Conservation (phyloP, 2,113 vertebrate species). For the Phycodurus eques region DNA sequence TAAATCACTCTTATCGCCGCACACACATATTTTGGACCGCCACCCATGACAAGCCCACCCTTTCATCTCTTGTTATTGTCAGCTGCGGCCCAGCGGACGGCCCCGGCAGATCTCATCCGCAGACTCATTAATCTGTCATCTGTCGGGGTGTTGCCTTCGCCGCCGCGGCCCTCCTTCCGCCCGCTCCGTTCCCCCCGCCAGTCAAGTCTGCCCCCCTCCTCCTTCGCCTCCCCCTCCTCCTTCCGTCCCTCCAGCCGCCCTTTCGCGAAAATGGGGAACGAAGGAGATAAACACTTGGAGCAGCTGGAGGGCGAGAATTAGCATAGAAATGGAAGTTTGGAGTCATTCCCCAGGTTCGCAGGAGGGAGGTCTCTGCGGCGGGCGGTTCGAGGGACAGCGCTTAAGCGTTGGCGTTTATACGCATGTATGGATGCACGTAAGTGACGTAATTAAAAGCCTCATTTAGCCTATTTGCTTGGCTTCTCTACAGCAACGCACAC, state of each 20-base stretch:
- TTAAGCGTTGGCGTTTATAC: slow-evolving; percentile 11
- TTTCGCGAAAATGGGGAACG: slow-evolving; percentile 39
- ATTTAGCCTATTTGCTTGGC: slow-evolving; percentile 3
- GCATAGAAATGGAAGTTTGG: slow-evolving; percentile 74
- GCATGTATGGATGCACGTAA: background rate
- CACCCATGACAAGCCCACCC: slow-evolving; percentile 37
- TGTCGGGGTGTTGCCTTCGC: slow-evolving; percentile 57
- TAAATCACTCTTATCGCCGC: slow-evolving; percentile 10
- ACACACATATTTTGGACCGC: slow-evolving; percentile 10
- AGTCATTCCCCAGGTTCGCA: slow-evolving; percentile 68
- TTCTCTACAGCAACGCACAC: background rate
- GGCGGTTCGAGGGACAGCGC: slow-evolving; percentile 45
- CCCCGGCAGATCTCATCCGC: slow-evolving; percentile 60
- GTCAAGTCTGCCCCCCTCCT: slow-evolving; percentile 30
- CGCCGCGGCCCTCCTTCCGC: slow-evolving; percentile 30
- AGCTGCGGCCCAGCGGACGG: slow-evolving; percentile 60
- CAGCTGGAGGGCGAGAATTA: slow-evolving; percentile 61
- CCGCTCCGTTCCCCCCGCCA: slow-evolving; percentile 32
- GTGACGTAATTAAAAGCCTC: background rate
- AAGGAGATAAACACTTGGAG: slow-evolving; percentile 65
- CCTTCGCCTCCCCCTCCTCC: slow-evolving; percentile 13
- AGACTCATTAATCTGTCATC: slow-evolving; percentile 70
- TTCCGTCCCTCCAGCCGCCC: slow-evolving; percentile 33
- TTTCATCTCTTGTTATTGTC: slow-evolving; percentile 67
- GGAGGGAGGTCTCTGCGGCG: slow-evolving; percentile 57